phyloP scores from a whole-genome alignment of 2,797 vertebrate species.

The Sarcoramphus papa region DNA sequence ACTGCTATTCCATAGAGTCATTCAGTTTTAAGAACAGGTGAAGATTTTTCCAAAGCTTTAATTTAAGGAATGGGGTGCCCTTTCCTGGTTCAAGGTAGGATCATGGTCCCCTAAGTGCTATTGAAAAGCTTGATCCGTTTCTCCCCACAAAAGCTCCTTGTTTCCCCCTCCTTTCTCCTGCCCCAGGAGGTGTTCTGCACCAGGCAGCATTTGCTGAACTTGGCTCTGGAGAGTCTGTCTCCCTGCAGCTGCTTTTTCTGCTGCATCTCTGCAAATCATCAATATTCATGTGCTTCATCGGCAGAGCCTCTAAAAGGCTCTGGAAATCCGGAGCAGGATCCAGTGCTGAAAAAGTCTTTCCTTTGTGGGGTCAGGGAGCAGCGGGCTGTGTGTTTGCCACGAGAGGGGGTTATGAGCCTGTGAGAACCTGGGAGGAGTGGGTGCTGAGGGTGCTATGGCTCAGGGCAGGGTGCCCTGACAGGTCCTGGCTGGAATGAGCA shows the following conservation, averaged over 20 bases:
- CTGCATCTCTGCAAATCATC: neutral
- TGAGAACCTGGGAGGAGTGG: neutral
- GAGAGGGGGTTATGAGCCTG: conserved; percentile 26
- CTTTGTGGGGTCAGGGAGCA: neutral
- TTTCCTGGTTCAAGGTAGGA: neutral
- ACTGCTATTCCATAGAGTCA: rapidly evolving
- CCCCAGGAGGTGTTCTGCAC: neutral
- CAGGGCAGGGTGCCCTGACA: neutral
- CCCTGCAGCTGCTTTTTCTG: neutral
- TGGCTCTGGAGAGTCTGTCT: neutral
- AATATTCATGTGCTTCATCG: neutral
- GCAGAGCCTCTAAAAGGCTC: neutral
- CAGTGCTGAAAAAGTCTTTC: neutral
- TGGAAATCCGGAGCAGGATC: rapidly evolving
- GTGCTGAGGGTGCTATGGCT: neutral
- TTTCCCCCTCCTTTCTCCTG: neutral
- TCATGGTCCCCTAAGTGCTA: rapidly evolving
- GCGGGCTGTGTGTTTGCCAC: neutral
- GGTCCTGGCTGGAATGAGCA: neutral
- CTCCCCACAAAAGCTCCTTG: neutral
- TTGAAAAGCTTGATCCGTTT: rapidly evolving
- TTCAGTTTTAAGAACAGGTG: neutral
- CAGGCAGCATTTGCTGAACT: neutral
- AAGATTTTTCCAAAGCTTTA: neutral
- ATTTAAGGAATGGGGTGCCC: neutral